Conservation (phyloP, 2,797 vertebrate genomes). For the Neoniphon sammara region DNA sequence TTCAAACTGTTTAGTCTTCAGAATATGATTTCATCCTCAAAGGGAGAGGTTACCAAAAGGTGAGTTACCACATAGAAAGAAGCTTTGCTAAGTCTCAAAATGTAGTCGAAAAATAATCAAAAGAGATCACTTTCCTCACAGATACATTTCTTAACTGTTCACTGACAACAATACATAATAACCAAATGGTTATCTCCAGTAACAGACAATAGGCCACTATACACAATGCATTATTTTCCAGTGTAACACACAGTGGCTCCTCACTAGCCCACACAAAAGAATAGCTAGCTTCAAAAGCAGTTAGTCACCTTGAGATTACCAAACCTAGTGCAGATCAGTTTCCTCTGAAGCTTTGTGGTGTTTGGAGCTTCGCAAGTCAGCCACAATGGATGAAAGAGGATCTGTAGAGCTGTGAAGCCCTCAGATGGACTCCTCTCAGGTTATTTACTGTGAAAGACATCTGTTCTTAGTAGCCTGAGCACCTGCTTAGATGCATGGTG, state of each 20-base stretch:
- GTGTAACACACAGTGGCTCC: slow-evolving; percentile 32
- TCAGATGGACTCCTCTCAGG: slow-evolving; percentile 66
- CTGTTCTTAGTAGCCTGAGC: slow-evolving; percentile 46
- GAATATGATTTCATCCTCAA: slow-evolving; percentile 63
- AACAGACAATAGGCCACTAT: slow-evolving; percentile 28
- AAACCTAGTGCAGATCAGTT: slow-evolving; percentile 74
- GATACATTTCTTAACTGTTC: slow-evolving; percentile 19
- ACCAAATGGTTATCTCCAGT: slow-evolving; percentile 41
- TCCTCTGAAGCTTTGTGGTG: slow-evolving; percentile 72
- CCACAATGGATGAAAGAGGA: slow-evolving; percentile 82
- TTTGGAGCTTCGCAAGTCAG: slow-evolving; percentile 63
- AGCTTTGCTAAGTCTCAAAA: slow-evolving; percentile 39
- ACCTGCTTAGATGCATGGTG: slow-evolving; percentile 35
- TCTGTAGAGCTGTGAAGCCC: slow-evolving; percentile 61
- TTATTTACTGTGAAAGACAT: slow-evolving; percentile 68
- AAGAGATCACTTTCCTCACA: slow-evolving; percentile 45
- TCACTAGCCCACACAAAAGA: slow-evolving; percentile 68
- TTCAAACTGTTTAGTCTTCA: slow-evolving; percentile 49
- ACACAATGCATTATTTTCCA: slow-evolving; percentile 40
- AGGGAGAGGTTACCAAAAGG: slow-evolving; percentile 60
- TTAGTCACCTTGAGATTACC: slow-evolving; percentile 79
- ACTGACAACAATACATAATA: slow-evolving; percentile 23
- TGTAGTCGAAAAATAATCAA: slow-evolving; percentile 22
- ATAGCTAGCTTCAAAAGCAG: slow-evolving; percentile 73
- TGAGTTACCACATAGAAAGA: slow-evolving; percentile 58